These are phyloP conservation scores for Isurus oxyrinchus DNA, from an alignment of 2,113 vertebrate genomes.

Conservation along the genomic window DNA sequence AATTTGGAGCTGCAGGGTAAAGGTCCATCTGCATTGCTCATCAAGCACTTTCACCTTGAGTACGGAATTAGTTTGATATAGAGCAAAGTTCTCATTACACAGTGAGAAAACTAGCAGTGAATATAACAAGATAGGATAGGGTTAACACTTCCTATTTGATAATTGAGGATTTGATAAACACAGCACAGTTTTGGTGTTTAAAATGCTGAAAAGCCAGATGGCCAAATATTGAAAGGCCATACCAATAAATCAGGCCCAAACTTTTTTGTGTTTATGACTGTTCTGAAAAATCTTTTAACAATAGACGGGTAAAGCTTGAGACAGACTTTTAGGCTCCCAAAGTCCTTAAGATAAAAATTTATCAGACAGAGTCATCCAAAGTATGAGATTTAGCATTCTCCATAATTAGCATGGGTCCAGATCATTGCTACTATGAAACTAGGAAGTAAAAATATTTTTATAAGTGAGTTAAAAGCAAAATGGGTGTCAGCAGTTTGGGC, in stretches of 20 bases:
- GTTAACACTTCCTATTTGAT: background rate
- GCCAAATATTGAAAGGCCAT: background rate
- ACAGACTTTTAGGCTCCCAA: background rate
- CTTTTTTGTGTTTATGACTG: background rate
- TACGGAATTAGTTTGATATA: background rate
- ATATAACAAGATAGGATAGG: background rate
- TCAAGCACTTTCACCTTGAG: background rate
- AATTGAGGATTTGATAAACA: constrained; percentile 16
- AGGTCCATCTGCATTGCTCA: background rate
- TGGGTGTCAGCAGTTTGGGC: too few relatives aligned
- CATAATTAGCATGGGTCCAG: background rate
- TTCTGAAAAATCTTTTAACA: constrained; percentile 6
- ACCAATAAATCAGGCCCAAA: constrained; percentile 6
- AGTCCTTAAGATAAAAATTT: background rate
- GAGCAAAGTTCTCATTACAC: background rate
- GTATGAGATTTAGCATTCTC: background rate
- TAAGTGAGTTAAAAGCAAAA: background rate
- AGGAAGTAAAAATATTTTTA: background rate
- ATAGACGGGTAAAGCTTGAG: background rate
- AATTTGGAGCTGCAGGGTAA: background rate
- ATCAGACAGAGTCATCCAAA: background rate
- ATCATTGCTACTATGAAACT: background rate
- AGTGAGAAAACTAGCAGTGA: background rate
- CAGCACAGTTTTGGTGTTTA: background rate
- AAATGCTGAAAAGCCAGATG: constrained; percentile 1